phyloP scores from a whole-genome alignment of 1,140 invertebrate species.

The Metopolophium dirhodum region DNA sequence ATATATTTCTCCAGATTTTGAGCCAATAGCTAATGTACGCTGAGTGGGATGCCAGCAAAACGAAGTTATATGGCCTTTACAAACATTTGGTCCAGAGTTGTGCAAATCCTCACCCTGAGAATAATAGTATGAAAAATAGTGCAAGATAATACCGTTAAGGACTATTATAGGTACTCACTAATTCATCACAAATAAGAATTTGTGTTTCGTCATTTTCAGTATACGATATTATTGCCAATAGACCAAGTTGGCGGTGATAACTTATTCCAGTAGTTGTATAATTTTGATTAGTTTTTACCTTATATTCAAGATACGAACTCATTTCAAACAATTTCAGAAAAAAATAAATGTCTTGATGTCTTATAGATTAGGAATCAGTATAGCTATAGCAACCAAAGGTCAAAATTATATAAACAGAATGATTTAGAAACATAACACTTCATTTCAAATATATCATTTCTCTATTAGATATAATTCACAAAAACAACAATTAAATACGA shows the following conservation, averaged over 20 bases:
- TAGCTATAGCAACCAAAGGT: constrained; percentile 27
- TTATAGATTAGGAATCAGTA: not conserved
- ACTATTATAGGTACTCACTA: constrained; percentile 65
- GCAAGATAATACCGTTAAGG: not conserved
- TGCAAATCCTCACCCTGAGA: constrained; percentile 18
- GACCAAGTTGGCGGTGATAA: constrained; percentile 61
- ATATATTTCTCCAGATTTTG: constrained; percentile 89
- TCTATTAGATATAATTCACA: not conserved
- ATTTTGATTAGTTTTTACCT: constrained; percentile 58
- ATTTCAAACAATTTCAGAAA: constrained; percentile 54
- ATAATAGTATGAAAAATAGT: not conserved
- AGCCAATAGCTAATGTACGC: constrained; percentile 81
- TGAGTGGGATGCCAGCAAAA: constrained; percentile 89
- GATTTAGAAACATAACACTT: not conserved
- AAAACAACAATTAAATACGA: not conserved
- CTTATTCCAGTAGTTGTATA: constrained; percentile 58
- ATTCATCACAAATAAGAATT: constrained; percentile 87
- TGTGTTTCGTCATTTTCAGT: constrained; percentile 86
- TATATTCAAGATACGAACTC: constrained; percentile 62
- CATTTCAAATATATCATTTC: not conserved
- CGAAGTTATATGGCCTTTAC: constrained; percentile 70
- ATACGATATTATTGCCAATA: constrained; percentile 82
- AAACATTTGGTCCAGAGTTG: constrained; percentile 12
- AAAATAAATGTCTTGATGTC: not conserved
- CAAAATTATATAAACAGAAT: not conserved